phyloP scores from a whole-genome alignment of 2,888 invertebrate species.

The Trissoscelio sp. region DNA sequence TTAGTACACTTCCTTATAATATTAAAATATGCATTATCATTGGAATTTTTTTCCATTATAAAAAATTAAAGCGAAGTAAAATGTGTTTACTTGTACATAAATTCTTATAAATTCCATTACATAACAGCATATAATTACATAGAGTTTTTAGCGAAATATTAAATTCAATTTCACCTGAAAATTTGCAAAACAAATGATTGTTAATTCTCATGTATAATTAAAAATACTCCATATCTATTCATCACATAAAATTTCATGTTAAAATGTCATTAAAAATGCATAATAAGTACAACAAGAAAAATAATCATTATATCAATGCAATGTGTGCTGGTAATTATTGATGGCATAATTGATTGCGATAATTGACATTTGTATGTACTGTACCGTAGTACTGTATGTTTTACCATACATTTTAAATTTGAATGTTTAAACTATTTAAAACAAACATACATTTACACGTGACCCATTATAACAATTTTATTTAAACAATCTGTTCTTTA shows the following conservation, averaged over 20 bases:
- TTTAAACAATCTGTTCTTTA: too few relatives aligned
- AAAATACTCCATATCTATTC: neutral
- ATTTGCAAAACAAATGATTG: too few relatives aligned
- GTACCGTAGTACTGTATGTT: too few relatives aligned
- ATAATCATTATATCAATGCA: conserved; percentile 1
- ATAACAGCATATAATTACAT: neutral
- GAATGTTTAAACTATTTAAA: too few relatives aligned
- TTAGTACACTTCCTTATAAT: neutral
- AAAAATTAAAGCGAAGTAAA: conserved; percentile 7
- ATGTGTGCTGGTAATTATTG: conserved; percentile 15
- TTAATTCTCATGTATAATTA: neutral
- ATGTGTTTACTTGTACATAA: neutral
- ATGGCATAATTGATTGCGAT: conserved; percentile 20
- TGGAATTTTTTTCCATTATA: neutral
- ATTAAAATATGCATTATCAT: conserved; percentile 7
- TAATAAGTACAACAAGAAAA: conserved; percentile 3
- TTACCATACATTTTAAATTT: too few relatives aligned
- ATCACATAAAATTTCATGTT: conserved; percentile 2
- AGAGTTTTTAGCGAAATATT: too few relatives aligned
- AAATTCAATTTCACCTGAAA: neutral
- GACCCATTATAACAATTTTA: too few relatives aligned
- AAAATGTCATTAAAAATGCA: conserved; percentile 18
- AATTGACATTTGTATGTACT: neutral
- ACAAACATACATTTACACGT: too few relatives aligned
- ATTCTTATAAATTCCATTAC: conserved; percentile 6